Evolutionary conservation across 2,113 vertebrate species (phyloP), one percentile per base, ranked within the genome.

Genomic region (Bambusicola thoracicus): DNA sequence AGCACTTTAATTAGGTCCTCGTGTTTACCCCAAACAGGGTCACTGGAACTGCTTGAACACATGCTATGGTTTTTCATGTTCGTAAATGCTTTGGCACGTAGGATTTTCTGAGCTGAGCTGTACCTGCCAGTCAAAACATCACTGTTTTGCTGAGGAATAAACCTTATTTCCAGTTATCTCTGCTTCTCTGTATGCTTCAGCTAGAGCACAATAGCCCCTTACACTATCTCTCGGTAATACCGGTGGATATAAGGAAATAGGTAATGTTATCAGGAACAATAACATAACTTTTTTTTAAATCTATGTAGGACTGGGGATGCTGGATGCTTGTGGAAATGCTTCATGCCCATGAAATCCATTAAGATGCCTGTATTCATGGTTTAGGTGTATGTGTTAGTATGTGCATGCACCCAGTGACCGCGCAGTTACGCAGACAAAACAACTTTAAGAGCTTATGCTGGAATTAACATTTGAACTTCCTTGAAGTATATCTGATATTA

Each of bases 361-460:
- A 43, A 1, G 0, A 22, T 0, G 2, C 4, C 36, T 56, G 15
- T 15, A 19, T 6, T 32, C 5, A 8, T 1, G 1, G 6, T 25
- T 25, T 20, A 15, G 27, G 56, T 25, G 34, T 62, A 3, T 20
- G 13, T 11, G 38, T 17, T 43, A 24, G 13, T 6, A 4, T 30
- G 29, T 25, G 17, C 13, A 30, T 1, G 6, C 18, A 8, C 18
- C 12, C n/a, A 66, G 40, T 9, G 30, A 22, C 29, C 32, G 41
- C 8, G 7, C 40, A 66, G 30, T 19, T 30, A 22, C 8, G 12
- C 44, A 21, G 38, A 49, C 18, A 76, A 41, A 72, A 27, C 19
- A 74, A 6, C 7, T 40, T 30, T 5, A 36, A 3, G 10, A 44
- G 6, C 3, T 53, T 43, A 53, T 24, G 12, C 19, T 75, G 66